Conservation (phyloP, 2,888 invertebrate species). For the Orthosia gothica region DNA sequence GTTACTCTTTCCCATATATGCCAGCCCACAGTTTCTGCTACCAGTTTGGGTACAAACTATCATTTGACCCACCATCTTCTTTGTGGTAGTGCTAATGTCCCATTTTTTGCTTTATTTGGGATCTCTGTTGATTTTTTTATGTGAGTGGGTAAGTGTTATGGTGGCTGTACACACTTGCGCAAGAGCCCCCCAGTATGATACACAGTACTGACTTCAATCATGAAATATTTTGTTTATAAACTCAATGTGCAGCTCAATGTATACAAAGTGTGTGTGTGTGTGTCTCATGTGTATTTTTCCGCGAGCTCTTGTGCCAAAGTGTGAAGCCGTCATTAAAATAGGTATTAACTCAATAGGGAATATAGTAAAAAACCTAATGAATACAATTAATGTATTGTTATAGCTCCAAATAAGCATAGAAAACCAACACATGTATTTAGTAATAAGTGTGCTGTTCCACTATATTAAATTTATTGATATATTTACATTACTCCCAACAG, state of each 20-base stretch:
- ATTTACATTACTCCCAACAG: constrained; percentile 21
- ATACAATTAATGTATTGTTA: background rate
- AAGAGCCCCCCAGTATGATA: too few relatives aligned
- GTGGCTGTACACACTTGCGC: too few relatives aligned
- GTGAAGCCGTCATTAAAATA: too few relatives aligned
- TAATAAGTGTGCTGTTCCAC: background rate
- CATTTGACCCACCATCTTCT: background rate
- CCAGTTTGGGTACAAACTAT: background rate
- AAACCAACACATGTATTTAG: background rate
- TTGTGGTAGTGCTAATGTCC: too few relatives aligned
- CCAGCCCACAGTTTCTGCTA: background rate
- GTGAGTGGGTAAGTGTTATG: background rate
- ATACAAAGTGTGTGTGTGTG: too few relatives aligned
- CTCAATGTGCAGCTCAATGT: too few relatives aligned
- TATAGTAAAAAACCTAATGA: background rate
- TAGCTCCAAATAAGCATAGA: background rate
- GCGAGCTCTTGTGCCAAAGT: too few relatives aligned
- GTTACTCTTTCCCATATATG: background rate
- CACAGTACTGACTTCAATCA: too few relatives aligned
- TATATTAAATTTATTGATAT: constrained; percentile 7
- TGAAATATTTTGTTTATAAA: too few relatives aligned
- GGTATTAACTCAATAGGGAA: background rate
- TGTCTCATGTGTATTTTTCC: too few relatives aligned
- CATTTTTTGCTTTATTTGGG: background rate
- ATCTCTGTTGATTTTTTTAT: too few relatives aligned